Percentiles rank a stretch among this genome's conserved stretches.
Evolutionary conservation across 2,797 vertebrate species (phyloP).

Genomic region (Distichodus sexfasciatus): DNA sequence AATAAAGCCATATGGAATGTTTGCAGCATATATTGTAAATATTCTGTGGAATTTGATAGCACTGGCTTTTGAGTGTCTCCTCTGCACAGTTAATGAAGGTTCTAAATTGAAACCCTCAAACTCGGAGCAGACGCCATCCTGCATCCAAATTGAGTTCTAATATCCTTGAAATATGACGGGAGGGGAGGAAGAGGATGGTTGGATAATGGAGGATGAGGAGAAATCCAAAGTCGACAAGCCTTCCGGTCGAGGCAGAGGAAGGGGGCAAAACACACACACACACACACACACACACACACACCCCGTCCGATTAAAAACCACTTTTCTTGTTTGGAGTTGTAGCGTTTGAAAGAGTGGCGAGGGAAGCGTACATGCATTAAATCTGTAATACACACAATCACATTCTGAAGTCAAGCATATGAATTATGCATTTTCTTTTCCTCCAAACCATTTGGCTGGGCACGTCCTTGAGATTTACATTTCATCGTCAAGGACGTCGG

Average conservation of each 20-base stretch:
- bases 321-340: conserved; percentile 61
- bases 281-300: not conserved
- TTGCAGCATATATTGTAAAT: conserved; percentile 51
- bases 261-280: not conserved
- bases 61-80: conserved; percentile 38
- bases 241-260: not conserved
- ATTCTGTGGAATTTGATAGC: conserved; percentile 47
- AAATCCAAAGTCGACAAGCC: not conserved
- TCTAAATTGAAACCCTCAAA: conserved; percentile 54
- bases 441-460: conserved; percentile 67
- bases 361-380: conserved; percentile 57
- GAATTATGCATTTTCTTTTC: conserved; percentile 75
- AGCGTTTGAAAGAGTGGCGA: conserved; percentile 65
- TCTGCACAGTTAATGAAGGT: conserved; percentile 53
- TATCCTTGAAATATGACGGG: conserved; percentile 51
- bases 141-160: conserved; percentile 55
- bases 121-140: conserved; percentile 43
- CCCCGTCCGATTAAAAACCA: conserved; percentile 18
- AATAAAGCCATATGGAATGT: conserved; percentile 72
- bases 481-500: conserved; percentile 77
- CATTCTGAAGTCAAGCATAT: conserved; percentile 69
- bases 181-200: conserved; percentile 21
- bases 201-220: conserved; percentile 15
- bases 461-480: conserved; percentile 81
- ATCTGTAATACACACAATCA: conserved; percentile 65